Percentiles rank a stretch among this genome's conserved stretches.
These are phyloP conservation scores for Ommatoiulus sabulosus DNA, from an alignment of 2,888 invertebrate species.

Conservation along the genomic window DNA sequence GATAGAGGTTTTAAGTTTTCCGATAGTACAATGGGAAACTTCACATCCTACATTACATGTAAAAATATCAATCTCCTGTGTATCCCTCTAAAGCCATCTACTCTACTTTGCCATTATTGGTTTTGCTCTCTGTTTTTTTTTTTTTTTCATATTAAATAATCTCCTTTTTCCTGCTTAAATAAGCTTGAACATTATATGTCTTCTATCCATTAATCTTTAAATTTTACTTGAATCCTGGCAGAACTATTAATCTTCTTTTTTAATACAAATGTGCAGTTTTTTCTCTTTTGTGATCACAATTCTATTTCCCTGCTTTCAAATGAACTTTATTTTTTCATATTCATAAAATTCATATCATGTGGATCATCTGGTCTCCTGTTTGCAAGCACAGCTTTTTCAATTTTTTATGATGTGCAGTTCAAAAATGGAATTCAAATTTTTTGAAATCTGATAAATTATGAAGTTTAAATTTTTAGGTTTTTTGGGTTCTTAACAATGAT, in stretches of 20 bases:
- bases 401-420: neutral
- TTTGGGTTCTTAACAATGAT: neutral
- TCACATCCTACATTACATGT: too few relatives aligned
- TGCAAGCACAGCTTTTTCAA: neutral
- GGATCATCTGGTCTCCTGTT: neutral
- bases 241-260: neutral
- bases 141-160: too few relatives aligned
- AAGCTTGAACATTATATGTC: too few relatives aligned
- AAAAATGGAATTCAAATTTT: neutral
- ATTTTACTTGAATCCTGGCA: too few relatives aligned
- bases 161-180: too few relatives aligned
- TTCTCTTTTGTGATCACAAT: neutral
- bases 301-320: neutral
- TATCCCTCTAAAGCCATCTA: too few relatives aligned
- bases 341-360: neutral
- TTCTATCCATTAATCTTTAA: too few relatives aligned
- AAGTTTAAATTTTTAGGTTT: neutral
- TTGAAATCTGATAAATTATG: neutral
- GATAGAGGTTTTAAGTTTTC: too few relatives aligned
- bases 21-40: too few relatives aligned
- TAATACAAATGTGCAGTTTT: neutral
- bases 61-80: too few relatives aligned
- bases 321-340: neutral
- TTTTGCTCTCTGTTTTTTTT: too few relatives aligned
- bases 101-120: too few relatives aligned